These are phyloP conservation scores for Chelonus insularis DNA, from an alignment of 1,140 invertebrate species.

Conservation along the genomic window DNA sequence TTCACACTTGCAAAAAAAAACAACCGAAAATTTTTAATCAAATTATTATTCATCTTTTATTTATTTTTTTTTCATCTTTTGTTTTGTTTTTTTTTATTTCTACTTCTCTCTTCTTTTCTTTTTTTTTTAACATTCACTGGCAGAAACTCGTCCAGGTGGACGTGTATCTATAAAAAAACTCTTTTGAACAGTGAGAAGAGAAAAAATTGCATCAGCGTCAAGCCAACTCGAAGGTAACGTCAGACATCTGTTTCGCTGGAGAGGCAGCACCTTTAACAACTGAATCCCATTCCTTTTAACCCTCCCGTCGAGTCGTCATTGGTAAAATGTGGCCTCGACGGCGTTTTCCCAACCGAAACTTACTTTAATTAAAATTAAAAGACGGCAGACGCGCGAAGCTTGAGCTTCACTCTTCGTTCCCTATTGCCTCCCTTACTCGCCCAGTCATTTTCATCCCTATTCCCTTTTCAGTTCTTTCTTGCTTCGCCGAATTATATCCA, in stretches of 20 bases:
- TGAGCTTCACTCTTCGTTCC: background rate
- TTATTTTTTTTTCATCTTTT: background rate
- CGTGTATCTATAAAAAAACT: constrained; percentile 7
- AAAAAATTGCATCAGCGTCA: constrained; percentile 24
- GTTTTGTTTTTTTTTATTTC: background rate
- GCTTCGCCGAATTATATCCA: constrained; percentile 55
- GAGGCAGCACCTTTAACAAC: background rate
- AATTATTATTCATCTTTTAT: background rate
- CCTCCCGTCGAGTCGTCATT: constrained; percentile 15
- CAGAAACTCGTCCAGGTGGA: background rate
- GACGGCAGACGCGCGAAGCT: constrained; percentile 37
- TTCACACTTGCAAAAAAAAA: background rate
- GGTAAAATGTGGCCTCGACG: constrained; percentile 12
- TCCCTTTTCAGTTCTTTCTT: constrained; percentile 20
- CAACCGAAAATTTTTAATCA: background rate
- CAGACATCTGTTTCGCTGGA: constrained; percentile 43
- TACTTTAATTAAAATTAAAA: constrained; percentile 60
- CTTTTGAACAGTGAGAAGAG: background rate
- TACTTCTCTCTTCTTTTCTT: no score
- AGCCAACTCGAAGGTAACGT: constrained; percentile 27
- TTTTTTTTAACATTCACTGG: background rate
- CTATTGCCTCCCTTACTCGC: constrained; percentile 34
- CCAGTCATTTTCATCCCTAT: constrained; percentile 42
- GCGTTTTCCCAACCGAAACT: constrained; percentile 31
- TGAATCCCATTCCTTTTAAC: background rate